Percentiles rank a stretch among this genome's conserved stretches.
phyloP scores from a whole-genome alignment of 2,888 invertebrate genomes.

The Corbicula japonica region DNA sequence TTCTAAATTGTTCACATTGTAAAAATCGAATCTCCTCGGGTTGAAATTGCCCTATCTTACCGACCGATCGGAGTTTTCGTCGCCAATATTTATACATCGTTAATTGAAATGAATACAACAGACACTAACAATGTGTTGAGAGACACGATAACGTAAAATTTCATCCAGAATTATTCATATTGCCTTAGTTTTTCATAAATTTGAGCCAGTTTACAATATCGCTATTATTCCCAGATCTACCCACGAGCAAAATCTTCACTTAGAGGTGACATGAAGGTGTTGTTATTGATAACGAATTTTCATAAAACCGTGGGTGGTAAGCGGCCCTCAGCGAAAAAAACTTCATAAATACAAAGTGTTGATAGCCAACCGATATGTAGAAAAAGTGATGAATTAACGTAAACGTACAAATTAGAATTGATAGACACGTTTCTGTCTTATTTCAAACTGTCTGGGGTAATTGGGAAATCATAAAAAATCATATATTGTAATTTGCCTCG shows the following conservation, averaged over 20 bases:
- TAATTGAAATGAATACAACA: slow-evolving; percentile 33
- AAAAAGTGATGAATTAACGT: slow-evolving; percentile 25
- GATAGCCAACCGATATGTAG: slow-evolving; percentile 22
- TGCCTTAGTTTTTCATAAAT: slow-evolving; percentile 29
- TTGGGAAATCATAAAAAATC: no score
- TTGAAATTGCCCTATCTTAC: slow-evolving; percentile 13
- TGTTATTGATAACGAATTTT: slow-evolving; percentile 57
- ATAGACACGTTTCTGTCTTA: slow-evolving; percentile 17
- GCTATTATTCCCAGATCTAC: slow-evolving; percentile 24
- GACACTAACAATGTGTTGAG: slow-evolving; percentile 20
- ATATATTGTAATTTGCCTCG: no score
- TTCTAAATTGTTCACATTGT: slow-evolving; percentile 19
- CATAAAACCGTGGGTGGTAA: slow-evolving; percentile 54
- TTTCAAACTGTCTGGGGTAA: slow-evolving; percentile 1
- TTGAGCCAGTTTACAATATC: slow-evolving; percentile 32
- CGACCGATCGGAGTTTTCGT: slow-evolving; percentile 4
- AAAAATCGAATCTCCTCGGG: slow-evolving; percentile 14
- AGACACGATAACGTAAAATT: slow-evolving; percentile 20
- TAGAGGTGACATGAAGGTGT: slow-evolving; percentile 48
- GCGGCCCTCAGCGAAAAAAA: slow-evolving; percentile 30
- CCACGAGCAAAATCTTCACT: slow-evolving; percentile 57
- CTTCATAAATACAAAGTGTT: slow-evolving; percentile 20
- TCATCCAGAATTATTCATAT: slow-evolving; percentile 31
- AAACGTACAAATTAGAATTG: slow-evolving; percentile 35
- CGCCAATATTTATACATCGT: slow-evolving; percentile 32